phyloP scores from a whole-genome alignment of 1,140 invertebrate species.

The Physella acuta region DNA sequence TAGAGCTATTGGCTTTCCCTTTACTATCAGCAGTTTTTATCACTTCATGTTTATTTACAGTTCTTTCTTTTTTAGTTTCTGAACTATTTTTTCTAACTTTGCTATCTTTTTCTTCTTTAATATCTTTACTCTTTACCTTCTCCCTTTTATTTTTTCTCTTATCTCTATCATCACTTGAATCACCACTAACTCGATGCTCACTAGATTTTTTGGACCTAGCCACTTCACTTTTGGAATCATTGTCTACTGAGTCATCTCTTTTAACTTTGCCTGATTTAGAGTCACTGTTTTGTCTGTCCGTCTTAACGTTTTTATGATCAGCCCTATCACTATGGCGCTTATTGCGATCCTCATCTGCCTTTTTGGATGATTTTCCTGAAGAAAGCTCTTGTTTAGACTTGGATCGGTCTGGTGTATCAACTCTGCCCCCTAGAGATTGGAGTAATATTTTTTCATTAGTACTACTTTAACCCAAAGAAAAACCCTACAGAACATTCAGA shows the following conservation, averaged over 20 bases:
- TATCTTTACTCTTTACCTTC: slow-evolving; percentile 16
- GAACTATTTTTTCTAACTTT: too few species aligned
- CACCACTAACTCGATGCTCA: slow-evolving; percentile 10
- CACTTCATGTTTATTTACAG: slow-evolving; percentile 3
- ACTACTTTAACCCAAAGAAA: too few species aligned
- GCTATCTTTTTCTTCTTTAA: slow-evolving; percentile 8
- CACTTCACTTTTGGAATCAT: slow-evolving; percentile 11
- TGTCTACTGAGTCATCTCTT: slow-evolving; percentile 8
- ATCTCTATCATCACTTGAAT: slow-evolving; percentile 23
- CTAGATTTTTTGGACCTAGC: neutral
- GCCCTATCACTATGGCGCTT: slow-evolving; percentile 17
- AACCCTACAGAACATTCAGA: too few species aligned
- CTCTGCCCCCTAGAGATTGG: too few species aligned
- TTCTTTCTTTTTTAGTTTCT: too few species aligned
- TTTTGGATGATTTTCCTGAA: slow-evolving; percentile 17
- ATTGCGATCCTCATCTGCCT: neutral
- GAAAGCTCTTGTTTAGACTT: slow-evolving; percentile 16
- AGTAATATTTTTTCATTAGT: too few species aligned
- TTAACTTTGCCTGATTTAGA: slow-evolving; percentile 17
- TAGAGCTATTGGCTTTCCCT: slow-evolving; percentile 1
- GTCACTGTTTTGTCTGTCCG: slow-evolving; percentile 17
- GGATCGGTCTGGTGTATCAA: neutral
- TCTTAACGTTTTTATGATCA: slow-evolving; percentile 1
- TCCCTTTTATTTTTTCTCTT: slow-evolving; percentile 18
- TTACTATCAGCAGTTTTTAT: slow-evolving; percentile 10